Percentiles rank a stretch among this genome's conserved stretches.
phyloP scores from a whole-genome alignment of 1,140 invertebrate genomes.

The Drosophila cardini region DNA sequence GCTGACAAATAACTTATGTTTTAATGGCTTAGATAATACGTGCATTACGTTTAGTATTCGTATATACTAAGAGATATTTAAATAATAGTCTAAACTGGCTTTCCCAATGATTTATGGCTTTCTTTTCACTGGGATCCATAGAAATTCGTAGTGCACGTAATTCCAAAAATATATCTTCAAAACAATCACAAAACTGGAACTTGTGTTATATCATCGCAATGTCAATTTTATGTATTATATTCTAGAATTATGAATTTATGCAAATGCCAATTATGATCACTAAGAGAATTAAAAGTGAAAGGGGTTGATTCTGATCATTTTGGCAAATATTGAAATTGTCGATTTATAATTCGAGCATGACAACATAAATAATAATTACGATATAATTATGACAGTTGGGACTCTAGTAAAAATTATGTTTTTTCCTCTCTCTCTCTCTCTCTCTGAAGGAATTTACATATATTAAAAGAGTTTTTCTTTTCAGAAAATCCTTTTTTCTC shows the following conservation, averaged over 20 bases:
- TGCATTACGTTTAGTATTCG: constrained; percentile 65
- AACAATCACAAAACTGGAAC: constrained; percentile 9
- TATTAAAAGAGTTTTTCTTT: constrained; percentile 37
- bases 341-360: constrained; percentile 72
- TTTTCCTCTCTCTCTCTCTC: too few species aligned
- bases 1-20: constrained; percentile 67
- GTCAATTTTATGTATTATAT: constrained; percentile 65
- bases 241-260: constrained; percentile 80
- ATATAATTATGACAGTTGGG: constrained; percentile 69
- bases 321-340: constrained; percentile 60
- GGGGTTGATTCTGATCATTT: constrained; percentile 71
- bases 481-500: constrained; percentile 47
- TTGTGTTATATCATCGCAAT: constrained; percentile 42
- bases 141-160: background rate
- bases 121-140: constrained; percentile 34
- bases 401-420: constrained; percentile 29
- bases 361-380: constrained; percentile 81
- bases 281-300: constrained; percentile 33
- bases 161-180: constrained; percentile 4
- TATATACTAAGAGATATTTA: constrained; percentile 31
- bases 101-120: constrained; percentile 66
- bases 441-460: constrained; percentile 32
- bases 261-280: constrained; percentile 64
- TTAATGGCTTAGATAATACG: constrained; percentile 72
- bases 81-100: constrained; percentile 50